phyloP scores from a whole-genome alignment of 2,797 vertebrate species.

The Merluccius polli region DNA sequence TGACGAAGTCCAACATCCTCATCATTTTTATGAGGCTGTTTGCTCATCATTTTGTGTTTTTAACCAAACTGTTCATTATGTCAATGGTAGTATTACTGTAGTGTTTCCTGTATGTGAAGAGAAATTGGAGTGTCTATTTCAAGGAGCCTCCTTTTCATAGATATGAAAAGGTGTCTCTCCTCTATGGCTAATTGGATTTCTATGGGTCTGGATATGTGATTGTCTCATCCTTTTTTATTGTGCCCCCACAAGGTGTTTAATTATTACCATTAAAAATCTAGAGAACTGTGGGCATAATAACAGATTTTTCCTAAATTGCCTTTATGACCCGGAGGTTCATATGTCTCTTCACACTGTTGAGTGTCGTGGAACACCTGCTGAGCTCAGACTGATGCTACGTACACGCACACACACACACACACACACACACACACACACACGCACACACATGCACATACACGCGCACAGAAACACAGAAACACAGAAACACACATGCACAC shows the following conservation, averaged over 20 bases:
- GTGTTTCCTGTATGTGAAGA: neutral
- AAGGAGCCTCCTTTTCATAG: neutral
- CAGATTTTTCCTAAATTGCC: neutral
- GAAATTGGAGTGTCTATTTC: neutral
- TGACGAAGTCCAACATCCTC: neutral
- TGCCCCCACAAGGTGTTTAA: neutral
- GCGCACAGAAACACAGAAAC: neutral
- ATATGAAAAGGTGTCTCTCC: neutral
- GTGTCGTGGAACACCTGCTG: neutral
- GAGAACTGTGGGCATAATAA: neutral
- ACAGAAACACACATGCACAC: neutral
- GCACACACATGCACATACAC: neutral
- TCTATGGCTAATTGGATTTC: neutral
- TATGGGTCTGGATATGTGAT: neutral
- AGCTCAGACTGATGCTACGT: neutral
- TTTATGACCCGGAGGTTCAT: neutral
- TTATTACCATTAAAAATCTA: neutral
- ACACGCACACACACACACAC: neutral
- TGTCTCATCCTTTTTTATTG: neutral
- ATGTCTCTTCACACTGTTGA: neutral
- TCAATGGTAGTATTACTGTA: neutral
- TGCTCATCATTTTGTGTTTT: neutral
- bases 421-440: neutral
- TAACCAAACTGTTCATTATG: neutral
- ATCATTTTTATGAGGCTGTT: too few species aligned